phyloP scores from a whole-genome alignment of 2,113 vertebrate genomes.

The Nycticebus coucang region DNA sequence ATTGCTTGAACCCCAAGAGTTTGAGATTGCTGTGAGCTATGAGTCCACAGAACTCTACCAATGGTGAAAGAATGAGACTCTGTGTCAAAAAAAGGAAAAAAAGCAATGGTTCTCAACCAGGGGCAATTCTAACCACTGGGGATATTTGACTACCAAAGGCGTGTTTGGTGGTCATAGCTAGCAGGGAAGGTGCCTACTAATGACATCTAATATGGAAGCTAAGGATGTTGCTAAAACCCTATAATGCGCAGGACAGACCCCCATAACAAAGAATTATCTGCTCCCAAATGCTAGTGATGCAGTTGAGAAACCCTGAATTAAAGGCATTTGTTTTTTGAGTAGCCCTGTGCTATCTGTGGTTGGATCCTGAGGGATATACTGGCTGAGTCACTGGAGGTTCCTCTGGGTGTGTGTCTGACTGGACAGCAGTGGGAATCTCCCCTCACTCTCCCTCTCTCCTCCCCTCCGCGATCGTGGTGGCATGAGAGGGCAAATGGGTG shows the following conservation, averaged over 20 bases:
- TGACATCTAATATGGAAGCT: not conserved
- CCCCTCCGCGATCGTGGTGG: not conserved
- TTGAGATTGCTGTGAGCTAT: too few species aligned
- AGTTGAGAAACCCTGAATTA: not conserved
- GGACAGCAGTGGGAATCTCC: not conserved
- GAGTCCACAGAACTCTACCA: too few species aligned
- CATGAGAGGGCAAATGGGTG: not conserved
- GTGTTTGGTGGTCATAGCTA: not conserved
- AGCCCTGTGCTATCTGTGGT: not conserved
- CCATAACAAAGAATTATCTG: not conserved
- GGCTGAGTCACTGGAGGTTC: rapidly evolving
- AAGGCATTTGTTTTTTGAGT: not conserved
- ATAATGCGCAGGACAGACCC: not conserved
- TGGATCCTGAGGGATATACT: not conserved
- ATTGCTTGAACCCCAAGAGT: too few species aligned
- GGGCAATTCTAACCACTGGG: not conserved
- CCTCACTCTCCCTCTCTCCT: too few species aligned
- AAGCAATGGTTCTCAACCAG: not conserved
- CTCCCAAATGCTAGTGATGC: not conserved
- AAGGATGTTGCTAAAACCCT: not conserved
- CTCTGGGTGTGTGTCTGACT: too few species aligned
- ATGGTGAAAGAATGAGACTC: too few species aligned
- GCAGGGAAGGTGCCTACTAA: rapidly evolving
- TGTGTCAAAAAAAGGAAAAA: not conserved
- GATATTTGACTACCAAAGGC: not conserved